Evolutionary conservation across 2,113 vertebrate genomes (phyloP).

Genomic region (Dromas ardeola): DNA sequence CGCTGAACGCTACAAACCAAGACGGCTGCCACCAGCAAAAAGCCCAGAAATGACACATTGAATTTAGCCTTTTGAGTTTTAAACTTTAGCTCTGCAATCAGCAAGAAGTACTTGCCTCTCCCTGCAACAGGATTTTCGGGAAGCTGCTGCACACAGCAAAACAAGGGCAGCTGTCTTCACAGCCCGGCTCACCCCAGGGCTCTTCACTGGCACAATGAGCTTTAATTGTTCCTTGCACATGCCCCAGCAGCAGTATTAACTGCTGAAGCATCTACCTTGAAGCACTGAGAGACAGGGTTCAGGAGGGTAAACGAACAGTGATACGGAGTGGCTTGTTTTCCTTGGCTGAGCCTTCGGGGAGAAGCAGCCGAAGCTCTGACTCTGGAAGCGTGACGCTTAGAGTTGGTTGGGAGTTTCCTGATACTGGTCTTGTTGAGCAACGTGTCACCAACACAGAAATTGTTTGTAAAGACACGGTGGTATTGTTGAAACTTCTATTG

Average conservation of each 20-base stretch:
- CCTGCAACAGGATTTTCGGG: background rate
- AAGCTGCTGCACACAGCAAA: constrained; percentile 40
- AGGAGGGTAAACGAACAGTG: constrained; percentile 32
- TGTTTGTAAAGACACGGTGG: background rate
- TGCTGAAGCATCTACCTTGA: constrained; percentile 32
- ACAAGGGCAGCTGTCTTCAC: constrained; percentile 19
- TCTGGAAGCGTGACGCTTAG: background rate
- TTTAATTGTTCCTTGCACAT: constrained; percentile 45
- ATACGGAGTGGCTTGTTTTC: background rate
- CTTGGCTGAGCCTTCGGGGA: background rate
- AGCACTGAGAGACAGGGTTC: constrained; percentile 26
- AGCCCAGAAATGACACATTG: constrained; percentile 35
- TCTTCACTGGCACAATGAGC: constrained; percentile 8
- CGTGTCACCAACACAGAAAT: background rate
- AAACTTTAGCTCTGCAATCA: constrained; percentile 5
- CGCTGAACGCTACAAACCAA: background rate
- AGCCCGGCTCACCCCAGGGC: constrained; percentile 21
- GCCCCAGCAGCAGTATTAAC: background rate
- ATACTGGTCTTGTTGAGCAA: background rate
- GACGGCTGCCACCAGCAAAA: background rate
- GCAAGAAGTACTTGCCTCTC: background rate
- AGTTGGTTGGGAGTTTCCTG: background rate
- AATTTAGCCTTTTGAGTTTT: constrained; percentile 20
- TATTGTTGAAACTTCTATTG: background rate
- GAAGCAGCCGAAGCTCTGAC: background rate